These are phyloP conservation scores for Tetragnatha montana DNA, from an alignment of 2,888 invertebrate genomes.

Conservation along the genomic window DNA sequence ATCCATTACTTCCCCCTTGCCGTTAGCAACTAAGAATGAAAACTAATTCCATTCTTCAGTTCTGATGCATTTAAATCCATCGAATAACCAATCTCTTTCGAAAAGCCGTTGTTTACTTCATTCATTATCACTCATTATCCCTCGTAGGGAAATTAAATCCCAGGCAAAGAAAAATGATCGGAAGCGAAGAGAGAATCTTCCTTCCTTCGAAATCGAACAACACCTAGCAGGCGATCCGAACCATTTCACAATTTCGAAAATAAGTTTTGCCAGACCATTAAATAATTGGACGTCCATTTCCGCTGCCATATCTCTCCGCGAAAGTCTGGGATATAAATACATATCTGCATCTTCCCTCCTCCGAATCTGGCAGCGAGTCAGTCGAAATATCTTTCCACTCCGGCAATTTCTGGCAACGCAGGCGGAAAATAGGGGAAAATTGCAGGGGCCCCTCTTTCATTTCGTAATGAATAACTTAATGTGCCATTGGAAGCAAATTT, in stretches of 20 bases:
- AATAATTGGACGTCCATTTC: constrained; percentile 51
- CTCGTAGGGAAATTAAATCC: neutral
- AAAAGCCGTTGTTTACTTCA: neutral
- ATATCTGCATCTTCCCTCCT: constrained; percentile 32
- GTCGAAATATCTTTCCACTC: constrained; percentile 11
- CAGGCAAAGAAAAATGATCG: neutral
- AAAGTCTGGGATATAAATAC: constrained; percentile 38
- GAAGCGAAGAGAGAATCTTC: neutral
- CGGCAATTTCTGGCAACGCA: neutral
- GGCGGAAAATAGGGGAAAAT: constrained; percentile 42
- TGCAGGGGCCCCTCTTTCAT: constrained; percentile 27
- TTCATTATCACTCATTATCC: neutral
- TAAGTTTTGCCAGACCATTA: constrained; percentile 51
- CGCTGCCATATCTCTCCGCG: constrained; percentile 15
- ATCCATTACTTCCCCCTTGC: neutral
- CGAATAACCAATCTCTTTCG: neutral
- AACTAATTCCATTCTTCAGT: neutral
- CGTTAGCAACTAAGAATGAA: neutral
- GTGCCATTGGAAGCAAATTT: constrained; percentile 24
- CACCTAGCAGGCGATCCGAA: constrained; percentile 21
- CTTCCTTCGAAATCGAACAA: neutral
- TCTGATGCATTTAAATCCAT: neutral
- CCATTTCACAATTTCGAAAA: constrained; percentile 51
- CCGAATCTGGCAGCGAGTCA: constrained; percentile 15
- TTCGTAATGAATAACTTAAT: constrained; percentile 47